Percentiles rank a stretch among this genome's conserved stretches.
Evolutionary conservation across 2,113 vertebrate genomes (phyloP).

Genomic region (Larimichthys polyactis): DNA sequence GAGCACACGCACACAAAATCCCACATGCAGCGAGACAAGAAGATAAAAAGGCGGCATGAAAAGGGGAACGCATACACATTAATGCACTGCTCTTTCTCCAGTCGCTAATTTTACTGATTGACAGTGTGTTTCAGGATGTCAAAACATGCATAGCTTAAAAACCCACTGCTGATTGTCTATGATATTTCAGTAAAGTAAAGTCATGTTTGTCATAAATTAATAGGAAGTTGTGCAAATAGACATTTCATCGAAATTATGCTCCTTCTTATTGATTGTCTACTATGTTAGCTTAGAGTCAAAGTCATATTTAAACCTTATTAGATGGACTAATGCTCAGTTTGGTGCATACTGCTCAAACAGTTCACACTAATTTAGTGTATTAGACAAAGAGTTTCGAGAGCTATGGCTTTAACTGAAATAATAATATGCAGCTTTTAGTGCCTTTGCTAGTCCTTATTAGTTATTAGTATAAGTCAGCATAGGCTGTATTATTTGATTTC

Average conservation of each 20-base stretch:
- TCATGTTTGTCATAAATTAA: background rate
- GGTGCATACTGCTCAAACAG: background rate
- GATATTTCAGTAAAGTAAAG: background rate
- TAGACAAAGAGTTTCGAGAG: background rate
- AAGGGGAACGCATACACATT: background rate
- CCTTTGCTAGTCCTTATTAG: background rate
- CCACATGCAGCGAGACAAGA: conserved; percentile 40
- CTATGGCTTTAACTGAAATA: background rate
- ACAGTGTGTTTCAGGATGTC: background rate
- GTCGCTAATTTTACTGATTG: background rate
- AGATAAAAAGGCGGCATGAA: conserved; percentile 42
- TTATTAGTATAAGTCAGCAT: no score
- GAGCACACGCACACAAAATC: conserved; percentile 42
- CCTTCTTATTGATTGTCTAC: background rate
- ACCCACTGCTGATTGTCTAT: background rate
- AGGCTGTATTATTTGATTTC: background rate
- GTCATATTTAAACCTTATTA: background rate
- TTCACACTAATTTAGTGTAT: background rate
- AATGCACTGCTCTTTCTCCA: background rate
- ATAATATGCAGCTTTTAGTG: background rate
- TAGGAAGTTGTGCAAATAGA: background rate
- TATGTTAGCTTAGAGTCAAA: background rate
- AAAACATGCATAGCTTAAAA: background rate
- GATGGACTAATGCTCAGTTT: background rate
- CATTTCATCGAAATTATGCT: background rate